These are phyloP conservation scores for Bradynema listronoti DNA, from an alignment of 1,140 invertebrate genomes.

Conservation along the genomic window DNA sequence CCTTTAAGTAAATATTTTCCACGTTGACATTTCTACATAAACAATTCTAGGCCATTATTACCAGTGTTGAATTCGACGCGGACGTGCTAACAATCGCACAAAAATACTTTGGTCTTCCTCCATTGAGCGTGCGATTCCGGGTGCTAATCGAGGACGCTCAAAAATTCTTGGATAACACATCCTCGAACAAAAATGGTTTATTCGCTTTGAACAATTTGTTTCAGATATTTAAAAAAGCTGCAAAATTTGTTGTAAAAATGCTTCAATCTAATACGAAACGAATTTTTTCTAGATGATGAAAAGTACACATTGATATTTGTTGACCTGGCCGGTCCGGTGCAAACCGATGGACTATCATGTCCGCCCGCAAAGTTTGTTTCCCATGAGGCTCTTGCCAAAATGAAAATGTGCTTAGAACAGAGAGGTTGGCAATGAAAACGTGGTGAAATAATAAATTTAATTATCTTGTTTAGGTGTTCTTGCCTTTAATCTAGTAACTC, in stretches of 20 bases:
- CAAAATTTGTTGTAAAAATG: conserved; percentile 5
- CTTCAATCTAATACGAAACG: conserved; percentile 4
- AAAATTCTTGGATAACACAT: conserved; percentile 32
- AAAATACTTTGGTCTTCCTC: conserved; percentile 41
- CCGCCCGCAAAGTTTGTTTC: conserved; percentile 43
- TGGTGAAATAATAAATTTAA: not conserved
- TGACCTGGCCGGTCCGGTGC: conserved; percentile 34
- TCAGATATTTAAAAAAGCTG: not conserved
- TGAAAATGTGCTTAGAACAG: conserved; percentile 31
- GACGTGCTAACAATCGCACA: conserved; percentile 41
- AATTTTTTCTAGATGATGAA: conserved; percentile 29
- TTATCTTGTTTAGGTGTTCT: conserved; percentile 30
- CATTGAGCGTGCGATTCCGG: conserved; percentile 18
- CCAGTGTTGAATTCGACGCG: conserved; percentile 43
- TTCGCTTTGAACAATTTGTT: not conserved
- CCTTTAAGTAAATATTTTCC: no score
- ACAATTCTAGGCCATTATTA: conserved; percentile 31
- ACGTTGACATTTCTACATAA: conserved; percentile 5
- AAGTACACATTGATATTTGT: conserved; percentile 49
- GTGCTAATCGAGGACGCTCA: conserved; percentile 40
- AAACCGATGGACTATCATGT: conserved; percentile 40
- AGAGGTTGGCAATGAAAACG: conserved; percentile 21
- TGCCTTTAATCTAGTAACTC: conserved; percentile 43
- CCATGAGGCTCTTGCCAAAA: conserved; percentile 19
- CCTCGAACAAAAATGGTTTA: not conserved